Evolutionary conservation across 2,113 vertebrate species (phyloP), one percentile per base, ranked within the genome.

Genomic region (Sander lucioperca): DNA sequence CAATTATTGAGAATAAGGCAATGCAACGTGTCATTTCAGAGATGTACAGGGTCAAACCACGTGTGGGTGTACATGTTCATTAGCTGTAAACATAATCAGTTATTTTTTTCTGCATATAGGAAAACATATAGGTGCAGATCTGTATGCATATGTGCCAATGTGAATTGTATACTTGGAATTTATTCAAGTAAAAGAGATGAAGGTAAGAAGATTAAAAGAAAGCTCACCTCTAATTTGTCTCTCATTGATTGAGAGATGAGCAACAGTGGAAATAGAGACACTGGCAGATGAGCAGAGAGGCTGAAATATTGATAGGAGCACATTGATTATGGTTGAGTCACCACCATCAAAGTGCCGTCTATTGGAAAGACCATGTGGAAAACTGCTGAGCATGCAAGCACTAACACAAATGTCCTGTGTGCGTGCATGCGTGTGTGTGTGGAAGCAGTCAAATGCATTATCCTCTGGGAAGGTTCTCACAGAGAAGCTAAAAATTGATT

Each of bases 401-500:
- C 78, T 62, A 80, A 63, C 64, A 58, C 85, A 82, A 54, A 86
- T 88, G 84, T 87, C 77, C 84, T 82, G 83, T 87, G 68, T 68
- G 15, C 9, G 64, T 13, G 51, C 2, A 43, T 63, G 47, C 21
- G 33, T 53, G 48, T 25, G 33, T 75, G 62, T 54, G 80, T 71
- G 53, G 21, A 79, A 51, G 76, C 74, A 80, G 75, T 88, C 82
- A 79, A 57, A 91, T 92, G 89, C 83, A 87, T 93, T 91, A 91
- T 83, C 82, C 86, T 59, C 65, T 68, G 79, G 69, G 83, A 92
- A 82, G 87, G 85, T 82, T 86, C 79, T 86, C 78, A 70, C 19
- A 50, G 83, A 91, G 73, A 85, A 79, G 84, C 88, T 87, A 83
- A 85, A 90, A 89, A 91, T 90, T 76, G 91, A 91, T 94, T 93